Conservation (phyloP, 2,113 vertebrate genomes). For the Neoarius graeffei region DNA sequence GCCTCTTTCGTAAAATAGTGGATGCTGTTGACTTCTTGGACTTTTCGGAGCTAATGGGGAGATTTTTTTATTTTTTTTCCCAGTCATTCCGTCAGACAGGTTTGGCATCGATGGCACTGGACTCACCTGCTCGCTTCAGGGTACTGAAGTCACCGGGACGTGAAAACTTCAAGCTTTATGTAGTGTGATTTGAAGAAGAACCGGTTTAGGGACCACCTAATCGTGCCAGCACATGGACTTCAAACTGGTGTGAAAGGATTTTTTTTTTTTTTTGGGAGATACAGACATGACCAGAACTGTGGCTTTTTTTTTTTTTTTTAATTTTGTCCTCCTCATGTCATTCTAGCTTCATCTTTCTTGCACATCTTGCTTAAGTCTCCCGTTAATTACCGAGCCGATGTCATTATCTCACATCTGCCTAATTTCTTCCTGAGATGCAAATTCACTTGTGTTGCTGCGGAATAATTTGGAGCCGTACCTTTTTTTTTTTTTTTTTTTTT, state of each 20-base stretch:
- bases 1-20: conserved; percentile 48
- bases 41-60: conserved; percentile 20
- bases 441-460: conserved; percentile 41
- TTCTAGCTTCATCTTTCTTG: conserved; percentile 8
- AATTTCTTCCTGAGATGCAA: conserved; percentile 49
- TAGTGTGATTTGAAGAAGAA: neutral
- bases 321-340: neutral
- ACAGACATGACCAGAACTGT: conserved; percentile 1
- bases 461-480: conserved; percentile 45
- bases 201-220: neutral
- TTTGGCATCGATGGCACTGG: conserved; percentile 40
- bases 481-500: conserved; percentile 52
- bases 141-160: conserved; percentile 10
- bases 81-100: conserved; percentile 37
- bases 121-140: conserved; percentile 52
- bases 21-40: conserved; percentile 34
- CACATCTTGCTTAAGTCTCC: conserved; percentile 26
- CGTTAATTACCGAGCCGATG: conserved; percentile 55
- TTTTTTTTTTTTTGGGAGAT: neutral
- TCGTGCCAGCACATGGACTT: neutral
- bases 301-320: neutral
- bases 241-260: conserved; percentile 8
- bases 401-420: conserved; percentile 52
- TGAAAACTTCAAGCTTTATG: too few species aligned
- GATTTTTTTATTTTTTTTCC: neutral